phyloP scores from a whole-genome alignment of 2,797 vertebrate genomes.

The Malurus splendens region DNA sequence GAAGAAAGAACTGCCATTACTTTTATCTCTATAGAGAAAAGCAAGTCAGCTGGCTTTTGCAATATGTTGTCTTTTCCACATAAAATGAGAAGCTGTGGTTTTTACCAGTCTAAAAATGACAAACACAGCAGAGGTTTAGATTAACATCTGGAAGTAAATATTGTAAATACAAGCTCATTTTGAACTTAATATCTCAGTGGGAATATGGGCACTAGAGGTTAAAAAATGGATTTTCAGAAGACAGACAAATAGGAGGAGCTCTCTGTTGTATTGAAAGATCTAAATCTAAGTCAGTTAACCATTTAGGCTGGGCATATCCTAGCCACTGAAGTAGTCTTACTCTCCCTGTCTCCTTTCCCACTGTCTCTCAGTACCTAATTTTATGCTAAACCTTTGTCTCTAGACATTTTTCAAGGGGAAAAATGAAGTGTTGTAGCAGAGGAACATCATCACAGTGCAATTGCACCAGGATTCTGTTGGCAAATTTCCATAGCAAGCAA shows the following conservation, averaged over 20 bases:
- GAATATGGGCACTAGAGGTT: neutral
- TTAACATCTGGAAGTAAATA: neutral
- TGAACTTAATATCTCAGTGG: neutral
- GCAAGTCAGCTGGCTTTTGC: neutral
- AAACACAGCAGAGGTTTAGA: neutral
- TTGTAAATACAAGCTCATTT: neutral
- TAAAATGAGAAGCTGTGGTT: neutral
- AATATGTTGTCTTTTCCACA: neutral
- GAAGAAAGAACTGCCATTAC: neutral
- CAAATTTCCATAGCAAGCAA: neutral
- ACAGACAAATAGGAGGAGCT: neutral
- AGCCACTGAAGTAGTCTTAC: neutral
- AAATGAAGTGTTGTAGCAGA: neutral
- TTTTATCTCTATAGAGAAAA: neutral
- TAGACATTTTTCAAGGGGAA: neutral
- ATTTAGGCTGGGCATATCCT: neutral
- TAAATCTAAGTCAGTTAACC: neutral
- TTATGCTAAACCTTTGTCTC: neutral
- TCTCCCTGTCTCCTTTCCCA: neutral
- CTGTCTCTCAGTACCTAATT: neutral
- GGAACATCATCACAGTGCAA: neutral
- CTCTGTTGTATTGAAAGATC: neutral
- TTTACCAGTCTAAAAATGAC: neutral
- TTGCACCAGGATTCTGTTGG: neutral
- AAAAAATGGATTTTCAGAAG: neutral